Evolutionary conservation across 2,797 vertebrate species (phyloP).

Genomic region (Falco concolor): DNA sequence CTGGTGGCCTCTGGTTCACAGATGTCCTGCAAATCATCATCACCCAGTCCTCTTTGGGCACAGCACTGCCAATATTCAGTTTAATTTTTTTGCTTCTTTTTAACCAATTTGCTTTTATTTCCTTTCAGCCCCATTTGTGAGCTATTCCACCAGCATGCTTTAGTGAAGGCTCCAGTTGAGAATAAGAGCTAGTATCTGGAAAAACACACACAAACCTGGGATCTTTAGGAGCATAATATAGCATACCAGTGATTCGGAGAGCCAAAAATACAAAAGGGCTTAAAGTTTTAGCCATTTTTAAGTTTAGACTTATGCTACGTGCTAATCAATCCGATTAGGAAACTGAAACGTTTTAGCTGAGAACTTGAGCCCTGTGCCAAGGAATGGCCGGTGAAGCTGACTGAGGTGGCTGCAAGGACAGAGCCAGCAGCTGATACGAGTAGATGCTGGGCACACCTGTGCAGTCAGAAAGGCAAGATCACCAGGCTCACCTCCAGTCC

Average conservation of each 20-base stretch:
- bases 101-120: background rate
- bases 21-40: background rate
- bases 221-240: background rate
- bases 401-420: accelerated
- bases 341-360: background rate
- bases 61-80: background rate
- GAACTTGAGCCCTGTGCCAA: background rate
- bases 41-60: background rate
- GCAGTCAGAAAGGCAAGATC: background rate
- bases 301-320: background rate
- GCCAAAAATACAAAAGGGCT: background rate
- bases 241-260: background rate
- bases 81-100: background rate
- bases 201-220: background rate
- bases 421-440: background rate
- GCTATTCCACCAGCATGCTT: background rate
- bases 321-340: background rate
- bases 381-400: background rate
- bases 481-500: background rate
- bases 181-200: background rate
- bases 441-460: background rate
- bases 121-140: background rate
- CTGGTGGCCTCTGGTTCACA: background rate
- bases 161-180: background rate
- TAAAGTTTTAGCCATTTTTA: background rate